Evolutionary conservation across 2,113 vertebrate species (phyloP), one percentile per base, ranked within the genome.

Genomic region (Hydrolagus affinis): DNA sequence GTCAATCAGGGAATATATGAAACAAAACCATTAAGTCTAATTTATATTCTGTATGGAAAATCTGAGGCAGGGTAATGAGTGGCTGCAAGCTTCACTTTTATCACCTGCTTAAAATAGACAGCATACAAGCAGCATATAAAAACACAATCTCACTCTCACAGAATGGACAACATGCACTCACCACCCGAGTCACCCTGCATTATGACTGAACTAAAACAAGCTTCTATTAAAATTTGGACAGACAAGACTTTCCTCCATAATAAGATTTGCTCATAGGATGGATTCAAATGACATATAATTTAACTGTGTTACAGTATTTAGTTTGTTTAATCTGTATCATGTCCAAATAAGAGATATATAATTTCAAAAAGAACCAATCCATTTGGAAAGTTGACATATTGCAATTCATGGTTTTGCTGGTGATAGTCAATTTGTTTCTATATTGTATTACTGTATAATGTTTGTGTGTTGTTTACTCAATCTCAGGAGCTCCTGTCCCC

Each of bases 11-110:
- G 77, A 86, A 75, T 75, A 69, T 88, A 85, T 88, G 88, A 89
- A 90, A 89, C 89, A 89, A 88, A 88, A 44, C 72, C 66, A 87
- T 89, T 89, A 88, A 88, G 87, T 0, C 2, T 62, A 86, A 90
- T 89, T 90, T 90, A 87, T 89, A 90, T 88, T 88, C 87, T 85
- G 56, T 14, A 15, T 60, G 88, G 73, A 87, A 87, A 89, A 87
- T 56, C 69, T 86, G 70, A 64, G 73, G 77, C 88, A 86, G 88
- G 87, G 68, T 73, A 89, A 88, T 87, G 30, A 78, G 11, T 85
- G 72, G 74, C 86, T 89, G 86, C 80, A 87, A 87, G 88, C 85
- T 89, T 89, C 87, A 68, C 86, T 59, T 90, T 90, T 87, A 86
- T 87, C 76, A 78, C 87, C 73, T 88, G 78, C 56, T 68, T 86